Evolutionary conservation across 23 tunicate genomes (phyloP).

Genomic region (Clavelina lepadiformis): DNA sequence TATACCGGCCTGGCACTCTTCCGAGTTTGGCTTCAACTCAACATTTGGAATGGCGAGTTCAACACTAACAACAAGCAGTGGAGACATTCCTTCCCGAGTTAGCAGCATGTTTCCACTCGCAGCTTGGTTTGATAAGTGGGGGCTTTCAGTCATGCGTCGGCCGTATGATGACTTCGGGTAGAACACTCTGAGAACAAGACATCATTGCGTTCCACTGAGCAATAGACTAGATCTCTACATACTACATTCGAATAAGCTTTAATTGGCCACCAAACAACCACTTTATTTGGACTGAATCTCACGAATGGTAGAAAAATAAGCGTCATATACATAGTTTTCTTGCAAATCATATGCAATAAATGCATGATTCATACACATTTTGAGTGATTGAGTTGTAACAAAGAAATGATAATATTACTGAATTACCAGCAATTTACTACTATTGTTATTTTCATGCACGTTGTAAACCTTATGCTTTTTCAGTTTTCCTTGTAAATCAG

Average conservation of each 20-base stretch:
- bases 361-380: too few relatives aligned
- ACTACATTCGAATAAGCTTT: background rate
- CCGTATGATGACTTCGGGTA: constrained; percentile 86
- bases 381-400: too few relatives aligned
- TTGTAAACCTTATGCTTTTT: too few relatives aligned
- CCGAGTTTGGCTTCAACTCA: constrained; percentile 79
- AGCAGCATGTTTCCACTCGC: constrained; percentile 13
- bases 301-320: too few relatives aligned
- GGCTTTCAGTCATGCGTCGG: constrained; percentile 25
- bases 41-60: constrained; percentile 93
- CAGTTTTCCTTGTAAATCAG: too few relatives aligned
- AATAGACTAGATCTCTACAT: background rate
- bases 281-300: too few relatives aligned
- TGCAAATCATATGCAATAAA: too few relatives aligned
- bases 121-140: constrained; percentile 5
- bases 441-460: too few relatives aligned
- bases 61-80: constrained; percentile 69
- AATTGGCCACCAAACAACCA: too few relatives aligned
- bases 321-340: too few relatives aligned
- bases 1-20: constrained; percentile 81
- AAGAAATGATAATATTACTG: too few relatives aligned
- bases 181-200: constrained; percentile 45
- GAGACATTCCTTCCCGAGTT: constrained; percentile 56
- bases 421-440: too few relatives aligned
- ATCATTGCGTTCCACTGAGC: background rate